Percentiles rank a stretch among this genome's conserved stretches.
These are phyloP conservation scores for Orchesella flavescens DNA, from an alignment of 2,888 invertebrate species.

Conservation along the genomic window DNA sequence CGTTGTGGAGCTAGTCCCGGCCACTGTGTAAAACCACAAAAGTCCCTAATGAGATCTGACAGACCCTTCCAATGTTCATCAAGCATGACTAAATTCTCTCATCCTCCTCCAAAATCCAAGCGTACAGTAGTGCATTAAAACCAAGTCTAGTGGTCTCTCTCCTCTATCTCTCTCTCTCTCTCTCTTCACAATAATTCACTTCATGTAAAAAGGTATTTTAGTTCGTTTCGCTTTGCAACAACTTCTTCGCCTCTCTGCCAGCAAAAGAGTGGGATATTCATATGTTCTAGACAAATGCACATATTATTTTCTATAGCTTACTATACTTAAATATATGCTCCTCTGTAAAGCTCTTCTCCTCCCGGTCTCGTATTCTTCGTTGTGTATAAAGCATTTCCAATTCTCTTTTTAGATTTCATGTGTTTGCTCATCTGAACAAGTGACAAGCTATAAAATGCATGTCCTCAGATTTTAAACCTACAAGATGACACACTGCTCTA, in stretches of 20 bases:
- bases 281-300: too few species aligned
- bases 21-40: slow-evolving; percentile 74
- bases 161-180: slow-evolving; percentile 5
- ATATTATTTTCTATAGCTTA: too few species aligned
- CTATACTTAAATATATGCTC: too few species aligned
- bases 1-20: slow-evolving; percentile 76
- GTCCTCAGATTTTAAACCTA: slow-evolving; percentile 58
- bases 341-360: too few species aligned
- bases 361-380: too few species aligned
- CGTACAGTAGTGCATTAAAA: slow-evolving; percentile 11
- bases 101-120: slow-evolving; percentile 62
- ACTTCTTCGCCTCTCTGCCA: slow-evolving; percentile 1
- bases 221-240: not conserved
- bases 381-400: not conserved
- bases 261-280: not conserved
- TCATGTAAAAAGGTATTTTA: slow-evolving; percentile 29
- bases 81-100: slow-evolving; percentile 65
- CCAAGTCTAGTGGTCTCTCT: slow-evolving; percentile 34
- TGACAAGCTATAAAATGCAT: slow-evolving; percentile 63
- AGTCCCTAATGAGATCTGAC: slow-evolving; percentile 67
- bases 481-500: slow-evolving; percentile 52
- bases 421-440: slow-evolving; percentile 60
- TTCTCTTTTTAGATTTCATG: slow-evolving; percentile 22
- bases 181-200: slow-evolving; percentile 13
- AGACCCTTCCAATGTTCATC: slow-evolving; percentile 67